Percentiles rank a stretch among this genome's conserved stretches.
Conservation (phyloP, 2,888 invertebrate genomes). For the Plagiodera versicolora region DNA sequence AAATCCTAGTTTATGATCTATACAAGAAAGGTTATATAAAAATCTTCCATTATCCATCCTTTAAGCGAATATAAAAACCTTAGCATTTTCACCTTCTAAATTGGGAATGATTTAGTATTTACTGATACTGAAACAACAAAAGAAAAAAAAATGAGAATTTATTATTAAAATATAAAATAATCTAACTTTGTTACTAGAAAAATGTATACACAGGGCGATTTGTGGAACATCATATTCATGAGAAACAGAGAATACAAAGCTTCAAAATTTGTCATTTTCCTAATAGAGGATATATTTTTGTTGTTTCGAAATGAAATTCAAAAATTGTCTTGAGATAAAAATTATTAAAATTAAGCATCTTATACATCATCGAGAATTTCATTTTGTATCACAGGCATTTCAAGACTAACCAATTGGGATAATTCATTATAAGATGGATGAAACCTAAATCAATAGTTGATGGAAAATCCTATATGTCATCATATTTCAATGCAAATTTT, state of each 20-base stretch:
- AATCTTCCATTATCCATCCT: too few relatives aligned
- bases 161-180: slow-evolving; percentile 47
- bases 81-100: background rate
- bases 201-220: slow-evolving; percentile 38
- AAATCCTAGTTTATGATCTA: too few relatives aligned
- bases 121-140: background rate
- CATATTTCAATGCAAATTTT: background rate
- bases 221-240: slow-evolving; percentile 19
- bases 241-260: slow-evolving; percentile 22
- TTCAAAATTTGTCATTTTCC: slow-evolving; percentile 11
- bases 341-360: slow-evolving; percentile 9
- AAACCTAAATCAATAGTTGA: slow-evolving; percentile 7
- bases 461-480: background rate
- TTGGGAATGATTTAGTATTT: background rate
- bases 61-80: too few relatives aligned
- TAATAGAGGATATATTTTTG: slow-evolving; percentile 5
- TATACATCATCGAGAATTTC: slow-evolving; percentile 23
- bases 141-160: slow-evolving; percentile 40
- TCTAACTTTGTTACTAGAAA: slow-evolving; percentile 42
- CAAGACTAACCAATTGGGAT: slow-evolving; percentile 47
- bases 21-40: too few relatives aligned
- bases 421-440: slow-evolving; percentile 8
- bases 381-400: slow-evolving; percentile 51
- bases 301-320: slow-evolving; percentile 11
- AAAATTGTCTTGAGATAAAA: background rate